Evolutionary conservation across 1,140 invertebrate species (phyloP).

Genomic region (Halictus rubicundus): DNA sequence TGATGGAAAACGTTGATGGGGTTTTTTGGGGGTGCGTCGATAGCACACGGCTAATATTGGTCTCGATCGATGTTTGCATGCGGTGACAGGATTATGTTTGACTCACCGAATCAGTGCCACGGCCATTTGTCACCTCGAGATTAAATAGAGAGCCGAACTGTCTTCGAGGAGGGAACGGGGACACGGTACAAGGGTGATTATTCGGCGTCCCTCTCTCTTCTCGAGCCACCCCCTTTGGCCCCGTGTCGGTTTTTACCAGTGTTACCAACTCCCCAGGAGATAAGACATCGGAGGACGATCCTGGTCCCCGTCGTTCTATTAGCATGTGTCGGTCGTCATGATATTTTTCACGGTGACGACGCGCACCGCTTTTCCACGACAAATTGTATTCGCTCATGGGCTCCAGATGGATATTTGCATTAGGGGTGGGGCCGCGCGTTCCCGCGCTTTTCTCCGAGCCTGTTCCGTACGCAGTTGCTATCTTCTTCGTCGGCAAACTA

Average conservation of each 20-base stretch:
- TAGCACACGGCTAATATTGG: conserved; percentile 63
- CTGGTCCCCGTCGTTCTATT: conserved; percentile 34
- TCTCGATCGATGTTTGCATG: conserved; percentile 74
- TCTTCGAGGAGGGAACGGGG: conserved; percentile 59
- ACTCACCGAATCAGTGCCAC: conserved; percentile 75
- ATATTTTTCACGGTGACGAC: conserved; percentile 37
- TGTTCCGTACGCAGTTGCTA: not conserved
- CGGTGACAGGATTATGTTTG: conserved; percentile 76
- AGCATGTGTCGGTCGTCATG: conserved; percentile 26
- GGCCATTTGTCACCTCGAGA: conserved; percentile 75
- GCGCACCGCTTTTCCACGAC: conserved; percentile 20
- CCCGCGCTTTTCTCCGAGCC: not conserved
- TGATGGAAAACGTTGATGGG: not conserved
- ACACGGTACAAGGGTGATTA: conserved; percentile 64
- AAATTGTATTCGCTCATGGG: conserved; percentile 37
- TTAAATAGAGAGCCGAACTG: conserved; percentile 74
- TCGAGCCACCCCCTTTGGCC: not conserved
- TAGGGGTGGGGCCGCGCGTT: not conserved
- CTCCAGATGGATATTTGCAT: conserved; percentile 46
- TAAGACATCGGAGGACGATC: conserved; percentile 43
- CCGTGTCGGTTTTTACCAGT: not conserved
- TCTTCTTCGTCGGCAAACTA: not conserved
- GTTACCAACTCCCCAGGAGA: conserved; percentile 42
- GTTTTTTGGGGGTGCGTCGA: conserved; percentile 10
- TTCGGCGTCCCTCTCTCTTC: conserved; percentile 34